Base-by-base conservation (phyloP, 2,113 vertebrate species). In the Peromyscus leucopus region DNA sequence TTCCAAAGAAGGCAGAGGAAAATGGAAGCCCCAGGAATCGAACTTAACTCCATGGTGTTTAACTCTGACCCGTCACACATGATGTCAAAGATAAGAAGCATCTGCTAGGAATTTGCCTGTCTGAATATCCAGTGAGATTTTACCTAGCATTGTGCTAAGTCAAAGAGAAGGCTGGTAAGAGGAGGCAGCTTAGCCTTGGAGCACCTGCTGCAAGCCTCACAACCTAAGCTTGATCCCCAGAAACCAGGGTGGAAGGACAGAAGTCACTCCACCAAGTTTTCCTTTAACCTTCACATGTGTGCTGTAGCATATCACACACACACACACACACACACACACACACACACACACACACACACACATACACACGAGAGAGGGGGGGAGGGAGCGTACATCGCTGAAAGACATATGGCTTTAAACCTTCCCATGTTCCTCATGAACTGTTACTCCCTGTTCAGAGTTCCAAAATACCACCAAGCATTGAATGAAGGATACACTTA, bases 1-100 rank as follows among this genome's bases (percentile, higher is more conserved):
- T 96, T 97, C 94, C 95, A 95, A 97, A 97, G 92, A 95, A 96
- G 87, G 89, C 39, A 79, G 69, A n/a, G 95, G 89, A 72, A 97
- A 97, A 90, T 89, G 57, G 90, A 94, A 91, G 90, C 86, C 96
- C 89, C 57, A 86, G 89, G 85, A 96, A 96, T 59, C 65, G 63
- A 96, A 91, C 22, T 16, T 84, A 96, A 87, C 36, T 76, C 39
- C 75, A 63, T 65, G 0, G 3, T 9, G 17, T 74, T 94, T 96
- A 92, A 95, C 76, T 93, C 79, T 90, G 92, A 95, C 86, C 95
- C 55, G n/a, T 93, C 48, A 89, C 65, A 71, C 31, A 24, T 63
- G 94, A 36, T 7, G 55, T 36, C 89, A 94, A 86, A 96, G 84
- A 74, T 71, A 87, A 95, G 42, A 96, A 33, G 91, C 92, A 88